Conservation (phyloP, 2,888 invertebrate genomes). For the Lapara coniferarum region DNA sequence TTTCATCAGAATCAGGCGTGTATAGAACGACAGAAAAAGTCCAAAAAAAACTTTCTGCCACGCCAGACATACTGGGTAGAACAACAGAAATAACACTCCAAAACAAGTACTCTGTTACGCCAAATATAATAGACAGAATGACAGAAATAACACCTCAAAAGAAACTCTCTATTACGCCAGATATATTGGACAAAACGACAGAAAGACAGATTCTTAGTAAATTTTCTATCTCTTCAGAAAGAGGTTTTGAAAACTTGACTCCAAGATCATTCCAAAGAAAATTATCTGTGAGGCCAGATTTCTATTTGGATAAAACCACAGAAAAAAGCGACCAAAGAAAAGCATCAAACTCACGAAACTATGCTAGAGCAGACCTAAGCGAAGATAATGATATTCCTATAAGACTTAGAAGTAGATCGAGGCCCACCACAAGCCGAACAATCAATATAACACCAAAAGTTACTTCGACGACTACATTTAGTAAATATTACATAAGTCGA, state of each 20-base stretch:
- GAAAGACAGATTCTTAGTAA: conserved; percentile 1
- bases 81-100: background rate
- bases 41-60: background rate
- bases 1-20: conserved; percentile 14
- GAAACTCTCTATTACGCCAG: background rate
- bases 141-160: too few relatives aligned
- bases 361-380: conserved; percentile 47
- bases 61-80: background rate
- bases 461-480: conserved; percentile 47
- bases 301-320: background rate
- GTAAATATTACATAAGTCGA: conserved; percentile 68
- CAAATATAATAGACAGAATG: too few relatives aligned
- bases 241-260: conserved; percentile 4
- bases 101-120: too few relatives aligned
- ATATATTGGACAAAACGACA: background rate
- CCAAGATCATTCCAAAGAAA: conserved; percentile 8
- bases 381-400: conserved; percentile 59
- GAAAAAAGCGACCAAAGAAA: conserved; percentile 19
- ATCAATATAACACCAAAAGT: conserved; percentile 40
- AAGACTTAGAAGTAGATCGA: conserved; percentile 46
- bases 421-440: conserved; percentile 32
- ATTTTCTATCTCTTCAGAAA: conserved; percentile 8
- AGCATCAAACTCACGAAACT: conserved; percentile 48
- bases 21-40: conserved; percentile 8
- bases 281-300: background rate